Base-by-base conservation (phyloP, 2,113 vertebrate species). In the Globicephala melas region DNA sequence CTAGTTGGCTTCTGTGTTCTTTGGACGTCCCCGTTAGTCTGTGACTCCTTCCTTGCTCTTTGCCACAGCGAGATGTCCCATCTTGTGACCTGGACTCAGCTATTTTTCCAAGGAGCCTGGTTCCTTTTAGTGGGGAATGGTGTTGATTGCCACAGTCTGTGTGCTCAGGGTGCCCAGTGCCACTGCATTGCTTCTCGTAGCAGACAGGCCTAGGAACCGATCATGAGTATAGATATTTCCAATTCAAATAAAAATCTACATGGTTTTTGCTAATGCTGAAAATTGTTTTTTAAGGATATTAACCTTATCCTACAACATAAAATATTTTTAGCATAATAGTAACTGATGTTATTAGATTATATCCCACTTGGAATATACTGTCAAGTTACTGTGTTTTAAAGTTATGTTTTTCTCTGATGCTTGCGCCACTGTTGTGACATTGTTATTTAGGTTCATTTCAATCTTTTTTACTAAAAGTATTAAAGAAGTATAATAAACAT, bases 61-160 rank as follows among this genome's bases (percentile, higher is more conserved):
- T 79, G 68, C 62, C 70, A 9, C 11, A 36, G n/a, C 44, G 55
- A 5, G 13, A 17, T 23, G 21, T 15, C 63, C n/a, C 2, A 0
- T 62, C 79, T 33, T 74, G 15, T 41, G 36, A 36, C 65, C 44
- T 38, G 26, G 28, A 21, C 13, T 79, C 26, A 31, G 23, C 76
- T 13, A 0, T 63, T 58, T 41, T 36, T 17, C 65, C 14, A 6
- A 21, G 85, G 67, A 65, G 3, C 20, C 55, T 38, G 6, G n/a
- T 12, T 28, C 44, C 15, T 8, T 38, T 4, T 4, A 3, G 4
- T 55, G 82, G 33, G 7, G 1, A 55, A 6, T 44, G 55, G 58
- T 21, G 6, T 20, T 8, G 14, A 10, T 15, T 4, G n/a, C 41
- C 31, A 3, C 7, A 0, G 53, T 26, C 50, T 23, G 0, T 3